Evolutionary conservation across 2,797 vertebrate genomes (phyloP).

Genomic region (Coregonus sp.): DNA sequence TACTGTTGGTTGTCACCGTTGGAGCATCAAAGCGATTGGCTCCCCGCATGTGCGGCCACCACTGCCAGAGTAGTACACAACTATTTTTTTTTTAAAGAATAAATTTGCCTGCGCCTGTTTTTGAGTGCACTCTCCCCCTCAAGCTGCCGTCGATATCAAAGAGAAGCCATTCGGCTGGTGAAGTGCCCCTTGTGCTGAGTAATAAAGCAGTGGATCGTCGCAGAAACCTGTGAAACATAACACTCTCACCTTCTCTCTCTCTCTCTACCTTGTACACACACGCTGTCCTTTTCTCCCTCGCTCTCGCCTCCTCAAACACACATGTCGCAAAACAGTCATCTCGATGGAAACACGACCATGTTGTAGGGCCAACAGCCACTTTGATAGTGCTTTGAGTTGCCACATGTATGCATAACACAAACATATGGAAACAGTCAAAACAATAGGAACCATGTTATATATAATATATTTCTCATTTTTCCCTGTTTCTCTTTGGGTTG

Average conservation of each 20-base stretch:
- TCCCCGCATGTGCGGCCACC: constrained; percentile 66
- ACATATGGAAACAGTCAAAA: not conserved
- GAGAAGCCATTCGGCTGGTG: constrained; percentile 80
- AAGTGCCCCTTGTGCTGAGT: constrained; percentile 81
- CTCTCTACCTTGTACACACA: not conserved
- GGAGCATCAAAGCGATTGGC: constrained; percentile 80
- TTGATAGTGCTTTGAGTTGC: not conserved
- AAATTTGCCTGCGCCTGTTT: constrained; percentile 80
- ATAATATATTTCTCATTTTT: not conserved
- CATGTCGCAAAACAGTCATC: constrained; percentile 11
- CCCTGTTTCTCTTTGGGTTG: no score
- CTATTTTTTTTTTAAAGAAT: constrained; percentile 71
- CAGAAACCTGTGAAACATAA: constrained; percentile 82
- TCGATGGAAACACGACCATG: not conserved
- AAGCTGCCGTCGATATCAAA: constrained; percentile 84
- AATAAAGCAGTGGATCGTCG: constrained; percentile 82
- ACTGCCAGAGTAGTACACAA: constrained; percentile 73
- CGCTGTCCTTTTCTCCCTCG: not conserved
- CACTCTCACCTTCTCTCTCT: constrained; percentile 65
- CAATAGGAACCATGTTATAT: not conserved
- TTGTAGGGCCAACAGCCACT: not conserved
- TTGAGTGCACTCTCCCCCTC: constrained; percentile 84
- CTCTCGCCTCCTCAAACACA: constrained; percentile 1
- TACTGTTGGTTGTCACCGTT: constrained; percentile 76
- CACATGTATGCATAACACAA: not conserved